phyloP scores from a whole-genome alignment of 2,113 vertebrate species.

The Vanacampus margaritifer region DNA sequence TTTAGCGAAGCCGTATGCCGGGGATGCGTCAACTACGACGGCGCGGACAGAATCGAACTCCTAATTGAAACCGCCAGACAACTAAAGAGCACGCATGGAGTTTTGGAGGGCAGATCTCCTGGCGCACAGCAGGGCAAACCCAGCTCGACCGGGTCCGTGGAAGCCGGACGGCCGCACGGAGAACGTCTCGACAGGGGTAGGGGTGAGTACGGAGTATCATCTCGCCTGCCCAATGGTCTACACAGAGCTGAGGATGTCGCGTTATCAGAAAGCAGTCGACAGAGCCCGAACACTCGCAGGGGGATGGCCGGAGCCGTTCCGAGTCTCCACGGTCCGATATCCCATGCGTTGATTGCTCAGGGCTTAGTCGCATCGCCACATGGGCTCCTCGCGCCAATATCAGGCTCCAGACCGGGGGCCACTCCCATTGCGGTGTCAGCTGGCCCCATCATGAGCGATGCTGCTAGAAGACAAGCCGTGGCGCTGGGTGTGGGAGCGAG shows the following conservation, averaged over 20 bases:
- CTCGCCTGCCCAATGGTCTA: conserved; percentile 81
- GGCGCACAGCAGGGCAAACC: conserved; percentile 79
- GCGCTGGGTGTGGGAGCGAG: conserved; percentile 61
- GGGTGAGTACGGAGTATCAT: conserved; percentile 76
- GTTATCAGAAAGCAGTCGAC: conserved; percentile 75
- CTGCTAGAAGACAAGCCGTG: conserved; percentile 69
- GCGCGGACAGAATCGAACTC: conserved; percentile 84
- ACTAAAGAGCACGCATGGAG: conserved; percentile 83
- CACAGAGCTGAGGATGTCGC: conserved; percentile 72
- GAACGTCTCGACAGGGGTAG: conserved; percentile 72
- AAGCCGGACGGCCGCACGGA: conserved; percentile 65
- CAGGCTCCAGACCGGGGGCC: conserved; percentile 62
- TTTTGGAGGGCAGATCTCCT: conserved; percentile 83
- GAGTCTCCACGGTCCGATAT: conserved; percentile 54
- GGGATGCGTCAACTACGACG: conserved; percentile 90
- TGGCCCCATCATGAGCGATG: conserved; percentile 69
- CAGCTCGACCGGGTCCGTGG: conserved; percentile 60
- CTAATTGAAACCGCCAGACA: conserved; percentile 85
- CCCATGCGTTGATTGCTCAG: conserved; percentile 77
- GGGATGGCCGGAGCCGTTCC: conserved; percentile 76
- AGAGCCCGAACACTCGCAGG: conserved; percentile 80
- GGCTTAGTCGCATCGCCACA: conserved; percentile 74
- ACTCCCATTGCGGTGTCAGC: conserved; percentile 66
- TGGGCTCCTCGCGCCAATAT: conserved; percentile 61
- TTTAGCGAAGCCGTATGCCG: conserved; percentile 89